Percentiles rank a stretch among this genome's conserved stretches.
phyloP scores from a whole-genome alignment of 1,140 invertebrate genomes.

The Drosophila eugracilis region DNA sequence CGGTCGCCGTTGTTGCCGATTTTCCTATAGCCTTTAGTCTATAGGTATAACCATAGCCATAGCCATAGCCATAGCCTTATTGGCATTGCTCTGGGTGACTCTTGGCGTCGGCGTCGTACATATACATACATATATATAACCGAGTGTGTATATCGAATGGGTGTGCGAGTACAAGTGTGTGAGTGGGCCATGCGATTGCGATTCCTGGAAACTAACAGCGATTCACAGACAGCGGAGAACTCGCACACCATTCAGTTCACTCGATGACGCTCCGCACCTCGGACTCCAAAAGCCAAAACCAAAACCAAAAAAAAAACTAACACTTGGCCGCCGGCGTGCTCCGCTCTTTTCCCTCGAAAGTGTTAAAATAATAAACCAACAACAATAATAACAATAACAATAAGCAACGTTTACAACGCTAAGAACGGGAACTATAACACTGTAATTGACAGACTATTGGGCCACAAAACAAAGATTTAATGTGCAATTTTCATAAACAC shows the following conservation, averaged over 20 bases:
- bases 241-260: slow-evolving; percentile 84
- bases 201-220: slow-evolving; percentile 84
- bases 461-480: slow-evolving; percentile 45
- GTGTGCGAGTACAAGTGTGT: slow-evolving; percentile 4
- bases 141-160: not conserved
- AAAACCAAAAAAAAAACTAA: slow-evolving; percentile 35
- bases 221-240: slow-evolving; percentile 82
- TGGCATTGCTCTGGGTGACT: slow-evolving; percentile 50
- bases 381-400: slow-evolving; percentile 49
- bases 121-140: no score
- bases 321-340: slow-evolving; percentile 59
- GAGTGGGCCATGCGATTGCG: slow-evolving; percentile 54
- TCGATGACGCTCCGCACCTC: slow-evolving; percentile 75
- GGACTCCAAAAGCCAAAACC: slow-evolving; percentile 9
- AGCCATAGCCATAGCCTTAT: slow-evolving; percentile 18
- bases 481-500: slow-evolving; percentile 64
- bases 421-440: slow-evolving; percentile 54
- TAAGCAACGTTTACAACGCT: slow-evolving; percentile 30
- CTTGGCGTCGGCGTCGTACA: slow-evolving; percentile 46
- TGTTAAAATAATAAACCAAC: slow-evolving; percentile 80
- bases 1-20: slow-evolving; percentile 64
- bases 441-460: slow-evolving; percentile 41
- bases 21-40: slow-evolving; percentile 50
- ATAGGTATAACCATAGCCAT: slow-evolving; percentile 9
- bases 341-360: slow-evolving; percentile 69